Percentiles rank a stretch among this genome's conserved stretches.
Conservation (phyloP, 2,113 vertebrate genomes). For the Marmota flaviventris region DNA sequence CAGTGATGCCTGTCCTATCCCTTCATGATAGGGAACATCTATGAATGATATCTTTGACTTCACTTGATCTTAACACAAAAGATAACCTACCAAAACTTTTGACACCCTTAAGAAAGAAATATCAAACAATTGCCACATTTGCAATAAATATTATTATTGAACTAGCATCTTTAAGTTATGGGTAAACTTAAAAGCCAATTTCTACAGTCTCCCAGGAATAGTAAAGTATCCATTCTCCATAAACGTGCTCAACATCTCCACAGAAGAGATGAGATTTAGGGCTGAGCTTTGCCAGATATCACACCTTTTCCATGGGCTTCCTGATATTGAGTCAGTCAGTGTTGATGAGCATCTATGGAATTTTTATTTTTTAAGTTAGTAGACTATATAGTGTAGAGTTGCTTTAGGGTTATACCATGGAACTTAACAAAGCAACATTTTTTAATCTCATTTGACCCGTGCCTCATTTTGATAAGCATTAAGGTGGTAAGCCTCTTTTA, state of each 20-base stretch:
- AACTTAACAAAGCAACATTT: constrained; percentile 28
- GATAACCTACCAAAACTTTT: not conserved
- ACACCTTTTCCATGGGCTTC: not conserved
- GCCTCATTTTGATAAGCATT: not conserved
- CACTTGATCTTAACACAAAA: not conserved
- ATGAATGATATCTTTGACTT: not conserved
- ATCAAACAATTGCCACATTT: not conserved
- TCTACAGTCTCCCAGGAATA: not conserved
- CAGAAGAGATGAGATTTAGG: not conserved
- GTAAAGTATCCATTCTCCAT: not conserved
- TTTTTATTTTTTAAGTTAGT: constrained; percentile 24
- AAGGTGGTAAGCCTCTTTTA: constrained; percentile 2
- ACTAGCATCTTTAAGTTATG: not conserved
- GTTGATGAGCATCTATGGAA: not conserved
- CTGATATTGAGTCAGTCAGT: not conserved
- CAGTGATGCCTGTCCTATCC: not conserved
- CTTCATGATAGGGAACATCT: not conserved
- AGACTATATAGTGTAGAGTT: not conserved
- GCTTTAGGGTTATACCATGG: not conserved
- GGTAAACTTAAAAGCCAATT: not conserved
- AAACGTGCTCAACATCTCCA: not conserved
- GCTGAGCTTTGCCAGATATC: not conserved
- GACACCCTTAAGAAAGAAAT: not conserved
- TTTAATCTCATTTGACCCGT: not conserved
- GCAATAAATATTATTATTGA: not conserved